Evolutionary conservation across 2,888 invertebrate genomes (phyloP).

Genomic region (Andrena marginata): DNA sequence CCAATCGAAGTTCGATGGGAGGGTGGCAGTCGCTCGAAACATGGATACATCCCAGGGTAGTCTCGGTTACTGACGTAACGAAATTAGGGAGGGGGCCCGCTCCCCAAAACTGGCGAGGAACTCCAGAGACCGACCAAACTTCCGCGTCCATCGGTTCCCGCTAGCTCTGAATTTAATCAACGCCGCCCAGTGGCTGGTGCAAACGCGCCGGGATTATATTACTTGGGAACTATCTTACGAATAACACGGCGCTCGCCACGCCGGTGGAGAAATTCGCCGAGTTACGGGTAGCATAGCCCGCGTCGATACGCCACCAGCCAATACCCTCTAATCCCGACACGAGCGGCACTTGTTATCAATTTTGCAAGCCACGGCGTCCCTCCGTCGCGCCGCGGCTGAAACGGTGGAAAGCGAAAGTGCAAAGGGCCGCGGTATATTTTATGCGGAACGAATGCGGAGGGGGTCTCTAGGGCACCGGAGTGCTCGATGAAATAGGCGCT

Average conservation of each 20-base stretch:
- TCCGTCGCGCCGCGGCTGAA: background rate
- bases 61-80: conserved; percentile 51
- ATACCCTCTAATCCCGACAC: conserved; percentile 42
- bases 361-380: background rate
- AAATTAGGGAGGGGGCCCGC: conserved; percentile 57
- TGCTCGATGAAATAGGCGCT: no score
- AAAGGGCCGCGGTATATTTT: no score
- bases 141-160: conserved; percentile 60
- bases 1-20: conserved; percentile 52
- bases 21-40: conserved; percentile 13
- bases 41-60: conserved; percentile 16
- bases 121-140: conserved; percentile 53
- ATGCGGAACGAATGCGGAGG: no score
- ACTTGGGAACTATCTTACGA: conserved; percentile 77
- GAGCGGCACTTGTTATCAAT: conserved; percentile 20
- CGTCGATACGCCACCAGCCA: conserved; percentile 34
- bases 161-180: conserved; percentile 78
- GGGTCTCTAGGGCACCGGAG: no score
- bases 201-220: conserved; percentile 72
- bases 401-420: no score
- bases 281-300: background rate
- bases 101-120: conserved; percentile 51
- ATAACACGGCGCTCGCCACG: conserved; percentile 60
- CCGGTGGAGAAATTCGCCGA: conserved; percentile 44
- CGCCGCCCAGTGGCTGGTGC: conserved; percentile 46